Evolutionary conservation across 2,113 vertebrate species (phyloP).

Genomic region (Eclectus roratus): DNA sequence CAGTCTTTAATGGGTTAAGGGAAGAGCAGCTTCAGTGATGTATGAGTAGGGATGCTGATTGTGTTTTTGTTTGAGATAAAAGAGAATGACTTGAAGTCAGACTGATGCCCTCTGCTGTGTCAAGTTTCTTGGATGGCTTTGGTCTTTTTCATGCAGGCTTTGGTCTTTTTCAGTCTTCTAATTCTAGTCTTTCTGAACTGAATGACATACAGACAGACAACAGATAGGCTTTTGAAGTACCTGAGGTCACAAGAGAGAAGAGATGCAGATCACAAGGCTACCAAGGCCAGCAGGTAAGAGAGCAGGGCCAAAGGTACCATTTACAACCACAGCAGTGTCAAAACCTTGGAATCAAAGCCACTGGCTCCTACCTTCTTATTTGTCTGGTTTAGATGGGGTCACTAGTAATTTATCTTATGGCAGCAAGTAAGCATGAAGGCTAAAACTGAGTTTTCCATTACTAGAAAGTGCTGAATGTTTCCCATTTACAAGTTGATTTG

Average conservation of each 20-base stretch:
- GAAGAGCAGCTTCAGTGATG: not conserved
- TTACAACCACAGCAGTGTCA: not conserved
- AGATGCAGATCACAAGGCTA: not conserved
- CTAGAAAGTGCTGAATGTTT: not conserved
- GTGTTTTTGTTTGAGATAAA: not conserved
- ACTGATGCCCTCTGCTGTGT: not conserved
- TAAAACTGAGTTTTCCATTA: not conserved
- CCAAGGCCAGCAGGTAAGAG: not conserved
- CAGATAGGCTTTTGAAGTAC: not conserved
- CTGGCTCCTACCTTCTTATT: not conserved
- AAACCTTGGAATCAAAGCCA: not conserved
- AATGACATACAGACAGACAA: not conserved
- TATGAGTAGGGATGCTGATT: not conserved
- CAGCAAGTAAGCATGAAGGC: not conserved
- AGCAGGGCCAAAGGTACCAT: not conserved
- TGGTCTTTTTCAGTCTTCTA: not conserved
- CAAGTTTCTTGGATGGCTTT: not conserved
- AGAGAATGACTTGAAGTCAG: not conserved
- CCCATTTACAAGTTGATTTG: not conserved
- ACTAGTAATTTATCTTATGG: not conserved
- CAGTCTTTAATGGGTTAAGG: not conserved
- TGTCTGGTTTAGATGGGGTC: not conserved
- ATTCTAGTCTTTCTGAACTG: not conserved
- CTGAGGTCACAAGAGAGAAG: not conserved
- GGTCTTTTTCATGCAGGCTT: not conserved